These are phyloP conservation scores for Drosophila rhopaloa DNA, from an alignment of 1,140 invertebrate genomes.

Conservation along the genomic window DNA sequence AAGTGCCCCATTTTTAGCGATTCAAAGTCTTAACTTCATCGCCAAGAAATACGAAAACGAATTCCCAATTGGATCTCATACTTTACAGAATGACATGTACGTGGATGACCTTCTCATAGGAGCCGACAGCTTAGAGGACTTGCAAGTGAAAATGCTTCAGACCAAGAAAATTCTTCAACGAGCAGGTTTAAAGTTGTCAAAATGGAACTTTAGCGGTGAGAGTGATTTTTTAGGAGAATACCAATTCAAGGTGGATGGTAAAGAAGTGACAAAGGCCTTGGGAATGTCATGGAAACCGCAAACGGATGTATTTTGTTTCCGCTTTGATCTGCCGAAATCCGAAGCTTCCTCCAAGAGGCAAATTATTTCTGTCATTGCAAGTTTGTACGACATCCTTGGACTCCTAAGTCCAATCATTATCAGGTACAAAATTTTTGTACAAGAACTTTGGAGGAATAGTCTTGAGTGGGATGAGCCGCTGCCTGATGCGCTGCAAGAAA, in stretches of 20 bases:
- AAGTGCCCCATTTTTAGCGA: too few relatives aligned
- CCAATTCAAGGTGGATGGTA: too few relatives aligned
- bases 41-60: too few relatives aligned
- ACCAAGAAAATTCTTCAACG: not conserved
- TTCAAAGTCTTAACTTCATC: too few relatives aligned
- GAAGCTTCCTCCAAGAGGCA: not conserved
- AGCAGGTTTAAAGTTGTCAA: not conserved
- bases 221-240: not conserved
- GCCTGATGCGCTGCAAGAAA: not conserved
- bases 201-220: not conserved
- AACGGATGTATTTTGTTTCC: not conserved
- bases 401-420: not conserved
- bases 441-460: not conserved
- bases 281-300: too few relatives aligned
- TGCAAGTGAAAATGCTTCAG: not conserved
- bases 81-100: too few relatives aligned
- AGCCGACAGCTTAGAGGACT: not conserved
- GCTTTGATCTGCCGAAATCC: constrained; percentile 1
- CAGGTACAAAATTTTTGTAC: not conserved
- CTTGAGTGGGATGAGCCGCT: too few relatives aligned
- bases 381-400: not conserved
- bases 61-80: too few relatives aligned
- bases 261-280: too few relatives aligned
- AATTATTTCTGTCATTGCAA: not conserved
- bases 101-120: too few relatives aligned